Base-by-base conservation (phyloP, 2,113 vertebrate species). In the Mustela nigripes region DNA sequence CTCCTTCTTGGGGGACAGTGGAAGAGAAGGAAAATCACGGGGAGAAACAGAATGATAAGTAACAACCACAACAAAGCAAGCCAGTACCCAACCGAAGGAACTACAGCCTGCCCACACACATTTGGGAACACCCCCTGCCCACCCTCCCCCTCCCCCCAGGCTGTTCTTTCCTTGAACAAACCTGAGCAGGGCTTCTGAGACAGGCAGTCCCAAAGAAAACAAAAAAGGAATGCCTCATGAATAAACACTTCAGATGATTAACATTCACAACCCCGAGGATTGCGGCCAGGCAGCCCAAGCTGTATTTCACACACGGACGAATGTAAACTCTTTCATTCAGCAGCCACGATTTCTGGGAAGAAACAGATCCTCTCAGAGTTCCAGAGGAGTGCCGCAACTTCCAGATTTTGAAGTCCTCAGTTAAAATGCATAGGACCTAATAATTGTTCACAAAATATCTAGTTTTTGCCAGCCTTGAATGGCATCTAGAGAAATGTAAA, bases 151-250 rank as follows among this genome's bases (percentile, higher is more conserved):
- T 1, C 48, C 48, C 11, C 12, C 48, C 2, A 50, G 5, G 53
- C 48, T 88, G 11, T 82, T 62, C 53, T 95, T 91, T 36, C 26
- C 87, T 80, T 89, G 53, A 79, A 71, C 36, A 22, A 65, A 76
- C 31, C 33, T 28, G 39, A 94, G 65, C 80, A 79, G 62, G 36
- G 4, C 39, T 86, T 85, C 84, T 86, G 86, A 95, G 87, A 42
- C 21, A 69, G 48, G 16, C 33, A 74, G 60, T 48, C 78, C 86
- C 63, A 96, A 96, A 74, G 89, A 89, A 97, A 95, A 96, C 36
- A 36, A 92, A 78, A 82, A 65, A 67, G 45, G 97, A 91, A 85
- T 4, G 14, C n/a, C n/a, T 83, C 26, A 63, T 24, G 85, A 89
- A 79, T 94, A 96, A 96, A 91, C 67, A 74, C 5, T 60, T 85